Evolutionary conservation across 2,797 vertebrate species (phyloP), one percentile per base, ranked within the genome.

Genomic region (Chiroxiphia lanceolata): DNA sequence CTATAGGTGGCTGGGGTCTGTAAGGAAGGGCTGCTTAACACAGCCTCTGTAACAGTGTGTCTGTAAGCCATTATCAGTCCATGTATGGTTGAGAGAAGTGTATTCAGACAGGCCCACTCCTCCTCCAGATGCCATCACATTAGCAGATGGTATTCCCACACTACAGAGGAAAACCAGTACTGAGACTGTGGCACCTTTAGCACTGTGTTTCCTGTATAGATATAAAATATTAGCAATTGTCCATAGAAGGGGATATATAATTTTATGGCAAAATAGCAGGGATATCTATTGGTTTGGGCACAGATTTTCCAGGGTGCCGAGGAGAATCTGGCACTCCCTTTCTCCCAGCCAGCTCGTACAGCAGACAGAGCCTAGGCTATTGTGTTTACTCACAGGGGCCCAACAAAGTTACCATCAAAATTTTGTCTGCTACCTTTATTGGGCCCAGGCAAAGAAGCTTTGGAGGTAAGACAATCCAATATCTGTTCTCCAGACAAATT

Each of bases 401-500:
- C 51, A 70, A 69, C 6, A 47, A 76, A 51, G 50, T 25, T 53
- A 83, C 40, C 19, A 44, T 4, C 45, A 57, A 83, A 95, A 25
- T 56, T 87, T 76, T 74, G 48, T 59, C 71, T 74, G 38, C 16
- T 77, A 50, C 45, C 50, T 83, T 87, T 33, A 77, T 4, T 80
- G 34, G 51, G 68, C 56, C 33, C 67, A 82, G 61, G 69, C 50
- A 89, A 34, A 64, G 31, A 64, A 33, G 31, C 54, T 45, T 47
- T 57, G 69, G 61, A 92, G 78, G 34, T 60, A 34, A 56, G 67
- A 93, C 75, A 83, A 87, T 82, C 89, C 83, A 92, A 0, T 76
- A 81, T 78, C 83, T 91, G 57, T 69, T 83, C 79, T 78, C 87
- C 33, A 89, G 59, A 83, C 21, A 70, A 54, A 89, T 84, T 65